Conservation (phyloP, 1,140 invertebrate species). For the Lutraria rhynchaena region DNA sequence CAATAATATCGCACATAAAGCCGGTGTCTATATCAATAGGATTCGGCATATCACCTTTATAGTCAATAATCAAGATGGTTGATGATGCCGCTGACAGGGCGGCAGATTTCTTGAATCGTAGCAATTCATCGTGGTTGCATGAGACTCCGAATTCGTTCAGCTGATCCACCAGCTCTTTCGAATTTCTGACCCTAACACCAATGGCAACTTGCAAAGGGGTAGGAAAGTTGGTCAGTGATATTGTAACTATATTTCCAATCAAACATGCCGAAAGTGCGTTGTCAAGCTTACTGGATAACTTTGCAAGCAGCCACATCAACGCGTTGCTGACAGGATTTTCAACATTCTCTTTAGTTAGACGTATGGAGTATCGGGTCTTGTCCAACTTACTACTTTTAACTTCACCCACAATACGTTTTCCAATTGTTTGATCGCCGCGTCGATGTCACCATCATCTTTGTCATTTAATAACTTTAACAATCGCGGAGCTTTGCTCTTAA, state of each 20-base stretch:
- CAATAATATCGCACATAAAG: conserved; percentile 12
- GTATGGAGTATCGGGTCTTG: conserved; percentile 1
- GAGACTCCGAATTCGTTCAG: conserved; percentile 56
- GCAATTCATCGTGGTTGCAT: conserved; percentile 62
- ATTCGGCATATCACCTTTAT: conserved; percentile 37
- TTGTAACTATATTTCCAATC: conserved; percentile 60
- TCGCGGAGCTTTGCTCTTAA: conserved; percentile 39
- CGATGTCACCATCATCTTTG: conserved; percentile 28
- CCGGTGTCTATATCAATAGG: conserved; percentile 48
- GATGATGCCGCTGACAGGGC: conserved; percentile 25
- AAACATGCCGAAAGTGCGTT: conserved; percentile 48
- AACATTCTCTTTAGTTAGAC: background rate
- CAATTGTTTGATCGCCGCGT: background rate
- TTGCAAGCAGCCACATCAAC: background rate
- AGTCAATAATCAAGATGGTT: background rate
- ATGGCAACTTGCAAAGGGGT: conserved; percentile 57
- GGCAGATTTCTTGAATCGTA: conserved; percentile 61
- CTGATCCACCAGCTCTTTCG: conserved; percentile 15
- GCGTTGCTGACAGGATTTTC: background rate
- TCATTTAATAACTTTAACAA: conserved; percentile 12
- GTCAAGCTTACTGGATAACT: conserved; percentile 11
- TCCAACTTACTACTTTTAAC: background rate
- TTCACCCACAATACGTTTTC: conserved; percentile 15
- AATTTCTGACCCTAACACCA: conserved; percentile 35
- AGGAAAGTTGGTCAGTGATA: conserved; percentile 34